Conservation (phyloP, 2,888 invertebrate species). For the Amiota communis region DNA sequence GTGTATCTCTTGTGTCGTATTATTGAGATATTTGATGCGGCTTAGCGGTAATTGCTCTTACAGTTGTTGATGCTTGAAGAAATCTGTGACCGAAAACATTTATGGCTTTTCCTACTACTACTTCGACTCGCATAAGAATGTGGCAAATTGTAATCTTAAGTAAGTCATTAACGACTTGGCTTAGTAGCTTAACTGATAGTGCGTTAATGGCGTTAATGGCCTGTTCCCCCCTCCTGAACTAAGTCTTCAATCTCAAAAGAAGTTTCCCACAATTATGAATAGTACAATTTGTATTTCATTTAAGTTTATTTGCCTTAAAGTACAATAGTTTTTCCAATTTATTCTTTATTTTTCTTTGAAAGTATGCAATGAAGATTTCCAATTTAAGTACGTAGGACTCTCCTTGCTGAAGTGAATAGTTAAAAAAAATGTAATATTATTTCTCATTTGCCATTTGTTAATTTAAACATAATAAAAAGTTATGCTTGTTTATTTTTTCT, state of each 20-base stretch:
- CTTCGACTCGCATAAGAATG: not conserved
- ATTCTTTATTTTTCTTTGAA: not conserved
- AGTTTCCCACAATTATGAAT: too few species aligned
- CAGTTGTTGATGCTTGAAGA: constrained; percentile 38
- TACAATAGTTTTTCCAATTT: not conserved
- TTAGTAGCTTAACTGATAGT: constrained; percentile 1
- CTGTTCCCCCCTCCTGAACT: too few species aligned
- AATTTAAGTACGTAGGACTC: not conserved
- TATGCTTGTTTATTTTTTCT: constrained; percentile 48
- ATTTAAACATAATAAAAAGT: constrained; percentile 66
- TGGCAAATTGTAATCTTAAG: constrained; percentile 19
- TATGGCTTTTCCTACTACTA: constrained; percentile 1
- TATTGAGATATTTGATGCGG: constrained; percentile 62
- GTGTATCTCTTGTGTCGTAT: constrained; percentile 47
- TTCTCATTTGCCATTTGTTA: constrained; percentile 60
- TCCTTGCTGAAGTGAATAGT: constrained; percentile 23
- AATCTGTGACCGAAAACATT: constrained; percentile 21
- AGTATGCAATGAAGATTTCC: constrained; percentile 3
- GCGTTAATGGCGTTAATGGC: too few species aligned
- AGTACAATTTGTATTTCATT: constrained; percentile 55
- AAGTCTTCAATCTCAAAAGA: too few species aligned
- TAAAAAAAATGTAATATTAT: constrained; percentile 57
- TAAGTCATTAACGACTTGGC: constrained; percentile 27
- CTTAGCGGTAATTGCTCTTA: constrained; percentile 60
- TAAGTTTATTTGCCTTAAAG: constrained; percentile 46